These are phyloP conservation scores for Siniperca undulata DNA, from an alignment of 2,797 vertebrate genomes.

Conservation along the genomic window DNA sequence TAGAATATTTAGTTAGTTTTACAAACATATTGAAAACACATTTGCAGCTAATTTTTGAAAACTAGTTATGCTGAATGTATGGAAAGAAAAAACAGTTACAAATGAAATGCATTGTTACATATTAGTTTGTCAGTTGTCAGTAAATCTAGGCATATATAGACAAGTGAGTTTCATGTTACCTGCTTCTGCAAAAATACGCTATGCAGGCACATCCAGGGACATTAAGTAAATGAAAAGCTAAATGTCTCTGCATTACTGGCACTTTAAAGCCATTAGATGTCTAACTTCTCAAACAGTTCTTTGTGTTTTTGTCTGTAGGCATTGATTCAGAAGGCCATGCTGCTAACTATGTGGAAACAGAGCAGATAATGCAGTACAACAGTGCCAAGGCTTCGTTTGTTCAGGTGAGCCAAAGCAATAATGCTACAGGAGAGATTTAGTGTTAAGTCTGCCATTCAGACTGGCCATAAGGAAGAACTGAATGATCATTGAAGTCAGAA, in stretches of 20 bases:
- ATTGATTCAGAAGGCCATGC: conserved; percentile 98
- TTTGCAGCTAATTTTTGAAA: background rate
- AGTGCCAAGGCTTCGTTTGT: conserved; percentile 93
- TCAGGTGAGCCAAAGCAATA: conserved; percentile 84
- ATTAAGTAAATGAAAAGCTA: background rate
- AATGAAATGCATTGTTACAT: background rate
- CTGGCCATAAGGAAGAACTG: background rate
- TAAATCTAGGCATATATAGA: background rate
- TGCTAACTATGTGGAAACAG: conserved; percentile 97
- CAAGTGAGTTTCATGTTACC: background rate
- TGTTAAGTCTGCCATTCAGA: no score
- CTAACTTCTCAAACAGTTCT: background rate
- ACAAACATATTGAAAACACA: background rate
- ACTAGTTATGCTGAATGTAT: background rate
- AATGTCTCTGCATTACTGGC: background rate
- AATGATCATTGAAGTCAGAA: background rate
- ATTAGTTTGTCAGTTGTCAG: background rate
- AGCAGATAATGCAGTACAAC: conserved; percentile 93
- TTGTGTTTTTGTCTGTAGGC: conserved; percentile 79
- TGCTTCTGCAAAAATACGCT: background rate
- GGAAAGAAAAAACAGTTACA: background rate
- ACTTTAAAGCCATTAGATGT: background rate
- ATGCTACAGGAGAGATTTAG: background rate
- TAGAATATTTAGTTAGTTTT: background rate
- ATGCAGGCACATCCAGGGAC: background rate